These are phyloP conservation scores for Mungos mungo DNA, from an alignment of 2,113 vertebrate species.

Conservation along the genomic window DNA sequence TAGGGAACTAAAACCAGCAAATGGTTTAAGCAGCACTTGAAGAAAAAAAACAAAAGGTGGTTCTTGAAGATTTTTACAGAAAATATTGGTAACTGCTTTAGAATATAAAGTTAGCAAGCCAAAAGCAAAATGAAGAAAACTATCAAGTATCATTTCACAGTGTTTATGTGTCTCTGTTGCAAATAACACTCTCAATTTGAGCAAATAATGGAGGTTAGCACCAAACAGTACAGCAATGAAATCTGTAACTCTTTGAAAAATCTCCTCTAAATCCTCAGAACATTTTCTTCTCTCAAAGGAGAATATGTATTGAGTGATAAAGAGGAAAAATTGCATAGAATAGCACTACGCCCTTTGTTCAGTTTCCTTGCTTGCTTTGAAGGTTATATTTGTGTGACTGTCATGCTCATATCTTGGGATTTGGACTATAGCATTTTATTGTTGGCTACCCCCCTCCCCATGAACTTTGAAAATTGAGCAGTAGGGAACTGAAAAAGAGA, in stretches of 20 bases:
- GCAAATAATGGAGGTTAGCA: neutral
- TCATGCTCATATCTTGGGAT: neutral
- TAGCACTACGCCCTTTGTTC: neutral
- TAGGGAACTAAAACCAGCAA: slow-evolving; percentile 63
- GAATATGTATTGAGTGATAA: neutral
- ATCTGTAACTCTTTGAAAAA: slow-evolving; percentile 45
- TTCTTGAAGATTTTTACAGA: slow-evolving; percentile 59
- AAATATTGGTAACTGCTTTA: slow-evolving; percentile 61
- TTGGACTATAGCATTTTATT: neutral
- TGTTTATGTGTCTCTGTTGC: neutral
- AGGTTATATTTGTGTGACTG: neutral
- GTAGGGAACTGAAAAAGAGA: slow-evolving; percentile 5
- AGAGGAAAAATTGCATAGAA: neutral
- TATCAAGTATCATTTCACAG: neutral
- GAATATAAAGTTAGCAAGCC: slow-evolving; percentile 21
- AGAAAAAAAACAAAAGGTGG: neutral
- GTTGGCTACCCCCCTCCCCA: neutral
- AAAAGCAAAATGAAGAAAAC: slow-evolving; percentile 36
- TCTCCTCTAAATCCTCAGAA: neutral
- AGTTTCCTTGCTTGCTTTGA: neutral
- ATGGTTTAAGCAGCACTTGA: slow-evolving; percentile 44
- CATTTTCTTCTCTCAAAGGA: neutral
- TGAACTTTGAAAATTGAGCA: slow-evolving; percentile 2
- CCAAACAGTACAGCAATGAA: neutral
- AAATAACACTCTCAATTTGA: neutral